Conservation (phyloP, 2,888 invertebrate species). For the Criorhina ranunculi region DNA sequence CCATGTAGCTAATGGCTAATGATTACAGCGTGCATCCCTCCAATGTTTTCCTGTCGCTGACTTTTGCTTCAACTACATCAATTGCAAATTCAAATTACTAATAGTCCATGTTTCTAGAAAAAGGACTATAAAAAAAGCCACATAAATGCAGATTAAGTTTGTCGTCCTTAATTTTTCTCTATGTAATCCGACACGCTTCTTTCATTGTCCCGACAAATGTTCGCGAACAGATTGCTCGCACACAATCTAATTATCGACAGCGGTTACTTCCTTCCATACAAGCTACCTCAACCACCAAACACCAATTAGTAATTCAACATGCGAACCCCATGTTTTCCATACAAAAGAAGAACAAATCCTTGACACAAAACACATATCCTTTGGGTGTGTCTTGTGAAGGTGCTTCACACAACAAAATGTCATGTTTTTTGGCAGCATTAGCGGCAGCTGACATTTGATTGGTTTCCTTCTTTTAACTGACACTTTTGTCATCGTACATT, state of each 20-base stretch:
- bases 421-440: slow-evolving; percentile 42
- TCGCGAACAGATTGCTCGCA: slow-evolving; percentile 30
- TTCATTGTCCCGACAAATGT: slow-evolving; percentile 31
- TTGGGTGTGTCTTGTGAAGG: neutral
- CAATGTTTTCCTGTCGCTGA: neutral
- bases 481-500: slow-evolving; percentile 23
- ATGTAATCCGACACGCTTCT: slow-evolving; percentile 17
- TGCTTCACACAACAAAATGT: slow-evolving; percentile 11
- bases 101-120: neutral
- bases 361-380: slow-evolving; percentile 10
- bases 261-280: slow-evolving; percentile 24
- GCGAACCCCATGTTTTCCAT: slow-evolving; percentile 24
- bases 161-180: neutral
- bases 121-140: slow-evolving; percentile 17
- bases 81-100: neutral
- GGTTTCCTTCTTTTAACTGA: slow-evolving; percentile 30
- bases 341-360: slow-evolving; percentile 13
- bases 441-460: slow-evolving; percentile 51
- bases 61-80: neutral
- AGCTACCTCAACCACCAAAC: neutral
- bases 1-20: too few relatives aligned
- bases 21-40: too few relatives aligned
- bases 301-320: slow-evolving; percentile 47
- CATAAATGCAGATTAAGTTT: slow-evolving; percentile 39
- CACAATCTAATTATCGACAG: slow-evolving; percentile 47